A percentile compares a stretch with the other conserved stretches of the same genome.
These are phyloP conservation scores for Burhinus bistriatus DNA, from an alignment of 2,113 vertebrate species.

Conservation along the genomic window DNA sequence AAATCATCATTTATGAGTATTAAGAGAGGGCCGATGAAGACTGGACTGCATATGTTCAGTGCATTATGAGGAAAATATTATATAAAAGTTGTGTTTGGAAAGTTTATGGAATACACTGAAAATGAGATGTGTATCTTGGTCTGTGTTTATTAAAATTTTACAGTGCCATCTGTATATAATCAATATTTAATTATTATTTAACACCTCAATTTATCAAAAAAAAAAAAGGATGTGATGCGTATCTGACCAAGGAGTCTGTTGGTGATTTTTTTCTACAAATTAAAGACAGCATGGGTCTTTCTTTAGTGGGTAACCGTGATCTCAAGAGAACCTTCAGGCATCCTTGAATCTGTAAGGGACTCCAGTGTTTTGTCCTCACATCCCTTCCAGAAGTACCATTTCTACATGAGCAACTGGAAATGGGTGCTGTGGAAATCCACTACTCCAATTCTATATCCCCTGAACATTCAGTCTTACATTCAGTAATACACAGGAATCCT, in stretches of 20 bases:
- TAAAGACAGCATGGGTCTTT: background rate
- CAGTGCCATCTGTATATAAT: background rate
- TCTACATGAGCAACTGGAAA: background rate
- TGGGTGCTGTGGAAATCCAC: background rate
- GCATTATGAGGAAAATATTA: background rate
- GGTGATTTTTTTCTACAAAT: background rate
- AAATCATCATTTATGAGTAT: conserved; percentile 52
- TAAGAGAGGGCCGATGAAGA: background rate
- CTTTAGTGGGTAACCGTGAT: background rate
- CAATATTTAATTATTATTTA: background rate
- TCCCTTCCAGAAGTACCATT: background rate
- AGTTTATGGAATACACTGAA: background rate
- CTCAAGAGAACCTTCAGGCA: background rate
- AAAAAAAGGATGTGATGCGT: background rate
- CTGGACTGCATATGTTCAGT: background rate
- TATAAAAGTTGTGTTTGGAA: background rate
- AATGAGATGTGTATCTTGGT: background rate
- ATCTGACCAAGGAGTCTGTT: background rate
- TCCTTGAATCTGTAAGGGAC: background rate
- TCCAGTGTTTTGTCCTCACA: background rate
- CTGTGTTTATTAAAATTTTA: background rate
- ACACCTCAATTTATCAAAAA: background rate
- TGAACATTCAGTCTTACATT: background rate
- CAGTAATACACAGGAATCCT: background rate
- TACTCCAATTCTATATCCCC: background rate